Percentiles rank a stretch among this genome's conserved stretches.
Conservation (phyloP, 2,113 vertebrate species). For the Oncorhynchus tshawytscha region DNA sequence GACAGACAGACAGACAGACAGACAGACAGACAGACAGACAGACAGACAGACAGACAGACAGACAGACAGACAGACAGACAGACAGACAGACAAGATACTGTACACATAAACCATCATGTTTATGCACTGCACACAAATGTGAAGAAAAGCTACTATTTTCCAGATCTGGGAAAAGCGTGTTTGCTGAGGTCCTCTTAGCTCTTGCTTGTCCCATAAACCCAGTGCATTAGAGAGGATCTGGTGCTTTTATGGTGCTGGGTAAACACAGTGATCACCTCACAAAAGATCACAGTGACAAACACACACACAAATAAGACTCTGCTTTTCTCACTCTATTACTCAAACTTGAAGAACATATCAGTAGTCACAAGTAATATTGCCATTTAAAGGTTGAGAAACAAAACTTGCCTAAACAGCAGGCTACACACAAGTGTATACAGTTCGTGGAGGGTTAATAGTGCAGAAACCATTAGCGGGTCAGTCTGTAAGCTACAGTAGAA, state of each 20-base stretch:
- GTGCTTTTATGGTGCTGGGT: constrained; percentile 30
- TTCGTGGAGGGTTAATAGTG: constrained; percentile 63
- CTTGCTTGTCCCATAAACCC: constrained; percentile 15
- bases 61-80: background rate
- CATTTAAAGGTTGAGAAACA: constrained; percentile 36
- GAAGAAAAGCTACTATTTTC: background rate
- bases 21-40: constrained; percentile 9
- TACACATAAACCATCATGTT: background rate
- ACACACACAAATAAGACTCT: background rate
- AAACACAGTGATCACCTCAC: constrained; percentile 47
- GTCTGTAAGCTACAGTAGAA: constrained; percentile 67
- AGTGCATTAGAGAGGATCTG: constrained; percentile 25
- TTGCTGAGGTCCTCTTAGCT: background rate
- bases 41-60: background rate
- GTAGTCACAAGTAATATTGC: constrained; percentile 34
- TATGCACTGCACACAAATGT: constrained; percentile 1
- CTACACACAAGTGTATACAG: constrained; percentile 53
- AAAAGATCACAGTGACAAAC: constrained; percentile 47
- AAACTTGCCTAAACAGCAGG: constrained; percentile 30
- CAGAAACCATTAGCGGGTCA: constrained; percentile 58
- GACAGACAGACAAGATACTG: constrained; percentile 9
- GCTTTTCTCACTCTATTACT: constrained; percentile 22
- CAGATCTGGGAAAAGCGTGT: background rate
- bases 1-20: constrained; percentile 1
- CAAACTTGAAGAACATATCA: constrained; percentile 30